Evolutionary conservation across 2,113 vertebrate genomes (phyloP), one percentile per base, ranked within the genome.

Genomic region (Hippocampus guttulatus): DNA sequence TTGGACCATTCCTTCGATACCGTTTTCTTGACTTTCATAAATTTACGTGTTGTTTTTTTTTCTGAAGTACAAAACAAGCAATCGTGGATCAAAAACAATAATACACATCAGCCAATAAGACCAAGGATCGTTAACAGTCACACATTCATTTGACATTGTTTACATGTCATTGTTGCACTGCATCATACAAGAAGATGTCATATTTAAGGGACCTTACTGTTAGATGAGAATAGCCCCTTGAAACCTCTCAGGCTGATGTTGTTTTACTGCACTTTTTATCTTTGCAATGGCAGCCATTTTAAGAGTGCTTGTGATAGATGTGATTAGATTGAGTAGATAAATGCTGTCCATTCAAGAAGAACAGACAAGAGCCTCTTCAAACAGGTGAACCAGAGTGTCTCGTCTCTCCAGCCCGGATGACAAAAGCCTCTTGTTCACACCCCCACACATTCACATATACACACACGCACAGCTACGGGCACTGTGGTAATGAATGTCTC

Each of bases 351-450:
- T 33, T 62, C 18, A 40, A 65, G 62, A 43, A 51, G 41, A 60
- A 41, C 10, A 55, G 52, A 55, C 5, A n/a, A 30, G 54, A 62
- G 25, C 69, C 9, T 69, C 0, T 61, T 70, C 60, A 63, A 79
- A 68, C 30, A 74, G 72, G 52, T 72, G 27, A 41, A 77, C 74
- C n/a, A 55, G 74, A 73, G 33, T 21, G 54, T 83, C 75, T 57
- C 66, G 77, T 72, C 67, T 62, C 67, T 75, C 69, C 65, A 45
- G 74, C 82, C 70, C 70, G 47, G 73, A 40, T 51, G 62, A 64
- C 12, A 25, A 27, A 55, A 65, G 68, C 30, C 41, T 40, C 73
- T 71, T 71, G 18, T 64, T 74, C 60, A 69, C 58, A 64, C 27
- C 27, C 33, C 54, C 57, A 67, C 68, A 60, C 16, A 6, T 12